Evolutionary conservation across 53 echinoderm and acorn worm species (phyloP), one percentile per base, ranked within the genome.

Genomic region (Hippasteria phrygiana): DNA sequence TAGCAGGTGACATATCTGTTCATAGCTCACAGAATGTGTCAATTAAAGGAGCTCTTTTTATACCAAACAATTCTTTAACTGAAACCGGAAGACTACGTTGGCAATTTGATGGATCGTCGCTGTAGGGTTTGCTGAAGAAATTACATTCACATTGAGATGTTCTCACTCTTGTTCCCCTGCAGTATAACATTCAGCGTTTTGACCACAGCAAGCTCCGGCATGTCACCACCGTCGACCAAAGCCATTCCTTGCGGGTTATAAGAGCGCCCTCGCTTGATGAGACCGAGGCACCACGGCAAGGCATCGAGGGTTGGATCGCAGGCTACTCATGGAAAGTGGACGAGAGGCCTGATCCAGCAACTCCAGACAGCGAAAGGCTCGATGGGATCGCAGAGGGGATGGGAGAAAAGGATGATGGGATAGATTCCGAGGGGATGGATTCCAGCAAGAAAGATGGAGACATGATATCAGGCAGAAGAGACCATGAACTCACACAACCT

Each of bases 181-280:
- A 94, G 94, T 80, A 78, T 35, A 55, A 77, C 50, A 94, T 94
- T 34, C 89, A 92, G 75, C 89, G 92, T 73, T 94, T 92, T 55
- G 90, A 94, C 51, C 89, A 63, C 55, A 39, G 87, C 29, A 87
- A 67, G 26, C 87, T 94, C 6, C 89, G 74, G 40, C 94, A 92
- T 39, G 86, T 87, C 33, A 89, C 85, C 84, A 88, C 89, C 13
- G 40, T 56, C 43, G 94, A 94, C 53, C 85, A 67, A 45, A 93
- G 93, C 72, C 88, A 78, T 12, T 85, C 88, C 8, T 33, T 42
- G 74, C 74, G 55, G 33, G 29, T 85, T 2, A 85, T 85, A 0
- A 85, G 85, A 85, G 85, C 85, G 46, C 85, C 85, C 85, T 85
- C 85, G 10, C 37, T 85, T 71, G 71, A 85, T 36, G 85, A 85